These are phyloP conservation scores for Hyla sarda DNA, from an alignment of 2,113 vertebrate species.

Conservation along the genomic window DNA sequence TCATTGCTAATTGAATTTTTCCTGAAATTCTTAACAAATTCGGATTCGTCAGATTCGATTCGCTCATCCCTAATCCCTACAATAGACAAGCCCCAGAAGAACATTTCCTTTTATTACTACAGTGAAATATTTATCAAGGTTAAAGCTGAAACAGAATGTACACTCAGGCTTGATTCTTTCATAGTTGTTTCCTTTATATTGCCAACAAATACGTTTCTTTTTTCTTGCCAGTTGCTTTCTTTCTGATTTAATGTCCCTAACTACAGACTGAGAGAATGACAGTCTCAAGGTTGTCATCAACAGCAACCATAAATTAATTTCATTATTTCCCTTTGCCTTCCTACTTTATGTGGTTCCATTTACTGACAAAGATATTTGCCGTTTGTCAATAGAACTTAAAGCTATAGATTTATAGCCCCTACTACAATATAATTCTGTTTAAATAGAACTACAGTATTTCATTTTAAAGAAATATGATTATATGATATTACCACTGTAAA, in stretches of 20 bases:
- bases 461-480: conserved; percentile 7
- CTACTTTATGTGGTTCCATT: conserved; percentile 40
- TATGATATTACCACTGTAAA: neutral
- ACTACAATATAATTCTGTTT: conserved; percentile 1
- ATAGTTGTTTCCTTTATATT: conserved; percentile 38
- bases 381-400: conserved; percentile 28
- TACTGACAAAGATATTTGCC: conserved; percentile 33
- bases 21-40: too few species aligned
- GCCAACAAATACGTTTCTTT: conserved; percentile 48
- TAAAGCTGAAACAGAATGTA: conserved; percentile 32
- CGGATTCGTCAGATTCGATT: too few species aligned
- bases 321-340: conserved; percentile 43
- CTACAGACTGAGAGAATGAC: conserved; percentile 37
- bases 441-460: conserved; percentile 9
- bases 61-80: too few species aligned
- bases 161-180: conserved; percentile 10
- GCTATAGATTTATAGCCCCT: conserved; percentile 7
- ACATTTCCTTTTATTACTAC: neutral
- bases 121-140: conserved; percentile 40
- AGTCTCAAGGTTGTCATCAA: conserved; percentile 50
- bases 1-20: too few species aligned
- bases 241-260: conserved; percentile 39
- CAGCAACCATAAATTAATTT: conserved; percentile 39
- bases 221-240: conserved; percentile 9
- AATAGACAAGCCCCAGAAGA: neutral